Percentiles rank a stretch among this genome's conserved stretches.
Conservation (phyloP, 2,113 vertebrate genomes). For the Salvelinus sp. region DNA sequence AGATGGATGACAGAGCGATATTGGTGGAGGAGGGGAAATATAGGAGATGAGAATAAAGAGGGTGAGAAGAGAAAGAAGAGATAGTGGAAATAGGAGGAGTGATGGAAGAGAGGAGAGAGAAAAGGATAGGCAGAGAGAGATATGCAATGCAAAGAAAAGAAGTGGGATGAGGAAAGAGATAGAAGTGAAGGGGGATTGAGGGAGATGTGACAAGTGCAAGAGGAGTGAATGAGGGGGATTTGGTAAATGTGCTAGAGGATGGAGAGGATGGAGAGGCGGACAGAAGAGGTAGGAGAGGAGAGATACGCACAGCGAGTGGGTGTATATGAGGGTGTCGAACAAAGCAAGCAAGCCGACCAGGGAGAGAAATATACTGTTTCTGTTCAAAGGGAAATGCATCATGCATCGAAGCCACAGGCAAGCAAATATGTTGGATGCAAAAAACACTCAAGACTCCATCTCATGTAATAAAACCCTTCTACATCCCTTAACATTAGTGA, state of each 20-base stretch:
- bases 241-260: too few species aligned
- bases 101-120: background rate
- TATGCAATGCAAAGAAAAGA: background rate
- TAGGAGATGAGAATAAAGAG: background rate
- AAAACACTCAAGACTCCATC: background rate
- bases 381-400: background rate
- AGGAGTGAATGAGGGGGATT: background rate
- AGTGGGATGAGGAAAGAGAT: conserved; percentile 1
- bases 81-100: background rate
- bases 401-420: background rate
- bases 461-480: background rate
- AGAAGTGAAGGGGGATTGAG: conserved; percentile 31
- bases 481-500: background rate
- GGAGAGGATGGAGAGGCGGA: too few species aligned
- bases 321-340: conserved; percentile 64
- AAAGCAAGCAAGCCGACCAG: conserved; percentile 19
- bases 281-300: background rate
- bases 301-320: conserved; percentile 56
- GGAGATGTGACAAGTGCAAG: conserved; percentile 15
- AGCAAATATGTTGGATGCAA: background rate
- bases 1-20: conserved; percentile 8
- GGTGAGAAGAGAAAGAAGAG: background rate
- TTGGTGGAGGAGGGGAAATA: background rate
- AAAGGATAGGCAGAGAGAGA: background rate
- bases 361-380: background rate